A percentile compares a stretch with the other conserved stretches of the same genome.
phyloP scores from a whole-genome alignment of 2,113 vertebrate species.

The Epinephelus cyanopodus region DNA sequence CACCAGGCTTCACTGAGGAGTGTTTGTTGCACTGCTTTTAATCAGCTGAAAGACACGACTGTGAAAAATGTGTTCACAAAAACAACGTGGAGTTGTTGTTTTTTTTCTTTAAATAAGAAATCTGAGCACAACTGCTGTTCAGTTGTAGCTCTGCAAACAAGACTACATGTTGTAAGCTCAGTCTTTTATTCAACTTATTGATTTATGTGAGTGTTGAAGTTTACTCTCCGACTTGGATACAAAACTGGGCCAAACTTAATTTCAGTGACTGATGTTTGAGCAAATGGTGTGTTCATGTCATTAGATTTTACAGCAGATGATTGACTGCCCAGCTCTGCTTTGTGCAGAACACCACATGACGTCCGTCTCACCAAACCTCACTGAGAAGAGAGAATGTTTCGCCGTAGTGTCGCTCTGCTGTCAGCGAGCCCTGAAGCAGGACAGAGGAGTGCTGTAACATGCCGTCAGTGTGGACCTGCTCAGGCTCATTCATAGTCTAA shows the following conservation, averaged over 20 bases:
- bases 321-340: background rate
- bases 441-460: background rate
- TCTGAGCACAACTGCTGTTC: background rate
- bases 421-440: background rate
- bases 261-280: background rate
- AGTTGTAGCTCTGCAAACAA: background rate
- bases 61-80: background rate
- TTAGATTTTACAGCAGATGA: background rate
- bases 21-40: background rate
- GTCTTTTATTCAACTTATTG: too few relatives aligned
- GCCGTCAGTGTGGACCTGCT: background rate
- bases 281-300: background rate
- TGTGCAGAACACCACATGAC: background rate
- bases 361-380: background rate
- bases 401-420: background rate
- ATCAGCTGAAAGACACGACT: too few relatives aligned
- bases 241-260: background rate
- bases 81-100: background rate
- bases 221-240: too few relatives aligned
- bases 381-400: background rate
- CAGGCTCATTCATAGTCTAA: conserved; percentile 54
- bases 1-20: background rate
- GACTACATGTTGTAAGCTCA: background rate
- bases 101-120: background rate
- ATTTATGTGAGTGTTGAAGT: too few relatives aligned